Evolutionary conservation across 2,797 vertebrate species (phyloP).

Genomic region (Eulemur albifrons): DNA sequence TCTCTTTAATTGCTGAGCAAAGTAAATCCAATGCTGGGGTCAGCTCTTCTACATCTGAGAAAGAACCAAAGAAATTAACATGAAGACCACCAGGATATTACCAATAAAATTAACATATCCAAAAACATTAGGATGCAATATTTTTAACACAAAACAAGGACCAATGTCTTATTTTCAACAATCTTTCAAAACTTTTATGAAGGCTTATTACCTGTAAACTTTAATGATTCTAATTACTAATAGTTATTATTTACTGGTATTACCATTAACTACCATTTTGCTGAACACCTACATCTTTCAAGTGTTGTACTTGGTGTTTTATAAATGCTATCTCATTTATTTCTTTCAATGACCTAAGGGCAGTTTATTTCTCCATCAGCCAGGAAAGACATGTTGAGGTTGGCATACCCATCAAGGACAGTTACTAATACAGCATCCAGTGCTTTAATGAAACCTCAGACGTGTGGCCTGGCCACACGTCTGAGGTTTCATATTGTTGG

Average conservation of each 20-base stretch:
- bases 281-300: not conserved
- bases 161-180: not conserved
- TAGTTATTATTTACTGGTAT: not conserved
- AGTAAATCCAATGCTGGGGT: constrained; percentile 93
- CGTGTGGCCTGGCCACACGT: too few relatives aligned
- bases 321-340: constrained; percentile 5
- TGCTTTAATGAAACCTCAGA: too few relatives aligned
- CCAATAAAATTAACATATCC: not conserved
- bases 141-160: constrained; percentile 2
- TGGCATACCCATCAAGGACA: too few relatives aligned
- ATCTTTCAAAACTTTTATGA: not conserved
- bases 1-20: constrained; percentile 91
- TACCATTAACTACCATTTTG: not conserved
- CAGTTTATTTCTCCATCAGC: too few relatives aligned
- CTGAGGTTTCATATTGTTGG: too few relatives aligned
- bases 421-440: too few relatives aligned
- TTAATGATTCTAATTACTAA: not conserved
- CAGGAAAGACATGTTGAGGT: too few relatives aligned
- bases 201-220: not conserved
- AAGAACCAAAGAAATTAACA: constrained; percentile 27
- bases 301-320: not conserved
- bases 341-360: not conserved
- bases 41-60: constrained; percentile 90
- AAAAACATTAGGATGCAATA: not conserved
- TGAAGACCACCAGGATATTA: not conserved